Evolutionary conservation across 1,140 invertebrate genomes (phyloP), one percentile per base, ranked within the genome.

Genomic region (Portunus trituberculatus): DNA sequence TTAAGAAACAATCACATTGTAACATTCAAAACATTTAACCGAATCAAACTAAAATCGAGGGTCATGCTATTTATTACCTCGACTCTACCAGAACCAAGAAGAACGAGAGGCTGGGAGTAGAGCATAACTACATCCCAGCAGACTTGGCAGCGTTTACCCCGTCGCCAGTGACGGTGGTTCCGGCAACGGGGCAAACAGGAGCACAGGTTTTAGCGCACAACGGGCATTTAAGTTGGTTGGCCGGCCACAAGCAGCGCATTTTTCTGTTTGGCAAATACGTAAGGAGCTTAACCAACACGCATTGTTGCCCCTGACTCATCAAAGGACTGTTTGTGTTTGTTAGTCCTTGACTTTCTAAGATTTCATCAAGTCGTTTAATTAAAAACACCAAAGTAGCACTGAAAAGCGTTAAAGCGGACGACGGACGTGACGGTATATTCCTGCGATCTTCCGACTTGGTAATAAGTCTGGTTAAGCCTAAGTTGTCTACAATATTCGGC

Each of bases 391-490:
- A 76, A 76, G 67, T 76, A 76, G 25, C 67, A 76, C 67, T 76
- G 67, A 76, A 76, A 76, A 76, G 67, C 67, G 67, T 76, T 76
- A 76, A 76, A 76, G 67, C 67, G 20, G 67, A 76, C 67, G 67
- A 76, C 67, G 67, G 67, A 76, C 67, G 67, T 76, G 67, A 76
- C 67, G 67, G 67, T n/a, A n/a, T 76, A 76, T 76, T 76, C 67
- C 67, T 76, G 67, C 67, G 67, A 76, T 76, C 67, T 76, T 25
- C 67, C 67, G 67, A 76, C 67, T 76, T 25, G 67, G 67, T 76
- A 76, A 76, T 25, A 76, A 76, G 67, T 76, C 67, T 76, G 67
- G 67, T 76, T 76, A 76, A 76, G 67, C 67, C 67, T 76, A 76
- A 76, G 67, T 76, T 76, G 67, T 76, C 67, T 76, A 76, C 67